Evolutionary conservation across 2,888 invertebrate genomes (phyloP), one percentile per base, ranked within the genome.

Genomic region (Caenorhabditis auriculariae): DNA sequence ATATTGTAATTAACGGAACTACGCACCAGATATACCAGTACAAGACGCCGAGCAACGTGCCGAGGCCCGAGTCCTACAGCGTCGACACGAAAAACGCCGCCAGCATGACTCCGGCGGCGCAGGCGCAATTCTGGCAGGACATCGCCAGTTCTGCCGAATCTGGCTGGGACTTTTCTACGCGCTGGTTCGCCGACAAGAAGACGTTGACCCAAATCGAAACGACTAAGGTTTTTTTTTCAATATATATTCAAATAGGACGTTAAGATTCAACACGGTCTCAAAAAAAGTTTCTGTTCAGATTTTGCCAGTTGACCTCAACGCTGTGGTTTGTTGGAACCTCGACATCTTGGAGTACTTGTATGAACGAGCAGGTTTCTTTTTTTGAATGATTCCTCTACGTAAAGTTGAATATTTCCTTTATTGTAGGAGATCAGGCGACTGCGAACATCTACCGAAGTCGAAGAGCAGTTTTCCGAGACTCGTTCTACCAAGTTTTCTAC

Each of bases 161-260:
- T 0, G 94, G 94, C 2, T 93, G 93, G 93, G 94, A 95, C 82
- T 95, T 93, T 83, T 91, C 91, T 0, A 89, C 90, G 0, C 86
- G 94, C 46, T 94, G 93, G 93, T 91, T 90, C 82, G 88, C 87
- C 17, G 66, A 77, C 37, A 54, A 74, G 41, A 42, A 42, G 21
- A 57, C 58, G 1, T 42, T 76, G 37, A 41, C 52, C 7, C 48
- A 48, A 5, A 87, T 89, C 27, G 86, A 87, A 62, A 88, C 88
- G 0, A 85, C 84, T 1, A 67, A 70, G 41, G 56, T 55, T 23
- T 23, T 51, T 44, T 15, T 27, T n/a, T n/a, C n/a, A n/a, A n/a
- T n/a, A n/a, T n/a, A n/a, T n/a, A n/a, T n/a, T n/a, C n/a, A n/a
- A 1, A 41, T 41, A n/a, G n/a, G n/a, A n/a, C n/a, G n/a, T n/a